phyloP scores from a whole-genome alignment of 2,113 vertebrate species.

The Aleadryas rufinucha region DNA sequence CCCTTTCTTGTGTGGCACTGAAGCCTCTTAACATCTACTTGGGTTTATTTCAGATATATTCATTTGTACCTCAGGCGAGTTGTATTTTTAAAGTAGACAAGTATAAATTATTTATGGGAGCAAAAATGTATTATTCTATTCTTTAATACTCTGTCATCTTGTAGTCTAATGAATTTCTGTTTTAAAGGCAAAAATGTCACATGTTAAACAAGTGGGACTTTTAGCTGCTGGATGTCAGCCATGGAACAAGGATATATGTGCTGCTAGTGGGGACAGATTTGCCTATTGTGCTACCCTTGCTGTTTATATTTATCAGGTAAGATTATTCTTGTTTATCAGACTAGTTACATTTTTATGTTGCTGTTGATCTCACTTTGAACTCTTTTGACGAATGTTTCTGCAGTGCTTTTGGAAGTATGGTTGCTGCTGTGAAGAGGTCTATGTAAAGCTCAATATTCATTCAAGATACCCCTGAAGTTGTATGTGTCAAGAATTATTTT shows the following conservation, averaged over 20 bases:
- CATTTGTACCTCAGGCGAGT: neutral
- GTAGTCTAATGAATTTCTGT: neutral
- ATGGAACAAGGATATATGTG: conserved; percentile 97
- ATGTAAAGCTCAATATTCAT: neutral
- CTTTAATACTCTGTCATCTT: neutral
- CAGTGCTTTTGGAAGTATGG: neutral
- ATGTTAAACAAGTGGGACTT: conserved; percentile 93
- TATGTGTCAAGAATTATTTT: neutral
- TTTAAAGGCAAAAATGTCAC: conserved; percentile 86
- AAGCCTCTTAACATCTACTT: neutral
- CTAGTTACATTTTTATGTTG: neutral
- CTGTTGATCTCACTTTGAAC: neutral
- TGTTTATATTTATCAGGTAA: conserved; percentile 95
- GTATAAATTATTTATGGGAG: neutral
- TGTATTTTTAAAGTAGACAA: neutral
- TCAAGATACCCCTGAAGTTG: neutral
- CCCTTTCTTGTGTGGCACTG: neutral
- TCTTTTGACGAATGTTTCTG: neutral
- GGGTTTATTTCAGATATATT: neutral
- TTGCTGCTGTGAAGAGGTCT: neutral
- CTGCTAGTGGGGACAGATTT: conserved; percentile 90
- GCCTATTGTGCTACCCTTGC: conserved; percentile 97
- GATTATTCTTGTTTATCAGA: neutral
- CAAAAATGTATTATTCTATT: neutral
- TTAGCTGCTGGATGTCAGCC: conserved; percentile 95